Evolutionary conservation across 2,113 vertebrate species (phyloP).

Genomic region (Elaphurus davidianus): DNA sequence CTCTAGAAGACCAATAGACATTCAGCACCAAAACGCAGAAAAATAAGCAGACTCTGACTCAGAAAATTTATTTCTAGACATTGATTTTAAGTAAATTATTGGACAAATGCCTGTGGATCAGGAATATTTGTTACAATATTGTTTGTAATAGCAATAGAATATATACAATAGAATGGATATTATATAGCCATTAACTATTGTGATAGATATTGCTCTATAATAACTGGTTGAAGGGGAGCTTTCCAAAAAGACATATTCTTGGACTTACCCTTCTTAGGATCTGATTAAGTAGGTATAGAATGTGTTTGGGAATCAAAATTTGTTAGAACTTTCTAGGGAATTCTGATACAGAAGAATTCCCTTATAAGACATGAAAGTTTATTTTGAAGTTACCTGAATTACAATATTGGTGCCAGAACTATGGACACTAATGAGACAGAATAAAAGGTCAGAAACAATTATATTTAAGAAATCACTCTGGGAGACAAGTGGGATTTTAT

Average conservation of each 20-base stretch:
- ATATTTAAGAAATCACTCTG: slow-evolving; percentile 2
- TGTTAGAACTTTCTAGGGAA: background rate
- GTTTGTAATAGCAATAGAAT: background rate
- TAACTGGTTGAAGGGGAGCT: background rate
- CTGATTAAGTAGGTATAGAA: background rate
- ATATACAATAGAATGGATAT: background rate
- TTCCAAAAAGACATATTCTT: background rate
- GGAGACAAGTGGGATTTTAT: background rate
- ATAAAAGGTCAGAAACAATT: background rate
- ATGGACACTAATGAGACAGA: background rate
- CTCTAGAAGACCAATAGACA: background rate
- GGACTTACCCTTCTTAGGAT: background rate
- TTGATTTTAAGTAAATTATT: background rate
- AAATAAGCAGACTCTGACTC: background rate
- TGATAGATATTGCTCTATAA: background rate
- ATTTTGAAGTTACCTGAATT: background rate
- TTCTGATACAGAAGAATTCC: background rate
- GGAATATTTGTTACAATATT: background rate
- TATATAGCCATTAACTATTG: background rate
- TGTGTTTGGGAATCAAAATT: background rate
- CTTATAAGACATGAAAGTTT: background rate
- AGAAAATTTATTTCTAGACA: background rate
- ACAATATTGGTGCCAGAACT: background rate
- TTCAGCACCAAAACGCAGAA: background rate
- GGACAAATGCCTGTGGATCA: background rate